Base-by-base conservation (phyloP, 2,888 invertebrate species). In the Teleogryllus oceanicus region DNA sequence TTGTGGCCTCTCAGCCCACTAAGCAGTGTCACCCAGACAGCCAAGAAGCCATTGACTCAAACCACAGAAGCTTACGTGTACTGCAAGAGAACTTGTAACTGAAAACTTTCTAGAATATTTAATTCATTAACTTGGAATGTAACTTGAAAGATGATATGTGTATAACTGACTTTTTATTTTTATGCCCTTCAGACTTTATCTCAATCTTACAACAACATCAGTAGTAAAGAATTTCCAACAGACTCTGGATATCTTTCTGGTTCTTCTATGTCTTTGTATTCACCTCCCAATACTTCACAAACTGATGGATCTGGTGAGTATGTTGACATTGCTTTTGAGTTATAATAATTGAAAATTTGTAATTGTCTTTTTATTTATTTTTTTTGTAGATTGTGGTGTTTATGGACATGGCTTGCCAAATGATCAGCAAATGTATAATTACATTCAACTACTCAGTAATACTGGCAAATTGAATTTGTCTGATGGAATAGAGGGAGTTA, bases 381-480 rank as follows among this genome's bases (percentile, higher is more conserved):
- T 50, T 77, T 78, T 77, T 81, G 50, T n/a, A 77, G 76, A 78
- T 21, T 75, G 78, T 16, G 62, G 79, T n/a, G 74, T 81, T 74
- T 83, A 82, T 80, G 82, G 82, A 16, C 83, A 83, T 75, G 82
- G 81, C 37, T 80, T 83, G 76, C 82, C 83, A 20, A 81, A 81
- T 50, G 81, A 83, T 74, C 81, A 81, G 78, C 83, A 83, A 77
- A 80, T 82, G 62, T 81, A 81, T 76, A 83, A 83, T 49, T 83
- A 83, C 77, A 79, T 83, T 62, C 81, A 83, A 80, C 75, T 83
- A 50, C 78, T 83, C 49, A 82, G 77, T 49, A 80, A 78, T 18
- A 79, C 80, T 10, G 77, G 51, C 50, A 78, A 80, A 49, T 78
- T 82, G 18, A 82, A 76, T 74, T 77, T 79, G 18, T n/a, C 37